Percentiles rank a stretch among this genome's conserved stretches.
Conservation (phyloP, 1,140 invertebrate species). For the Marisa cornuarietis region DNA sequence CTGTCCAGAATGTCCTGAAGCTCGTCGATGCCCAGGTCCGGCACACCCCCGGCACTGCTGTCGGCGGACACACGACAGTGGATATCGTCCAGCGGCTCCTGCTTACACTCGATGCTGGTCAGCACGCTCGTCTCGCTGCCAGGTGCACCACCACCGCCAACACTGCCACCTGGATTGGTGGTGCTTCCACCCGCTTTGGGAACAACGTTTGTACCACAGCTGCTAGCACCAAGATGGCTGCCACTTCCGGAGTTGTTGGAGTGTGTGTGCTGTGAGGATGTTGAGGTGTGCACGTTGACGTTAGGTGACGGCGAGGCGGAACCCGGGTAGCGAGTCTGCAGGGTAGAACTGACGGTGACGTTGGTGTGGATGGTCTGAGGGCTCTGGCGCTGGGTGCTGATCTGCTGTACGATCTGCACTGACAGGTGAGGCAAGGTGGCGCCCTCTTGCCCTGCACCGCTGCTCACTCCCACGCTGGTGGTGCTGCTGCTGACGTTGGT, state of each 20-base stretch:
- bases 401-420: conserved; percentile 89
- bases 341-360: conserved; percentile 85
- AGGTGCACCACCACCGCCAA: conserved; percentile 37
- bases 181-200: conserved; percentile 12
- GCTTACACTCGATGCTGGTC: conserved; percentile 80
- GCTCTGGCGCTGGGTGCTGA: conserved; percentile 82
- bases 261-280: background rate
- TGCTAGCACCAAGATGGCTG: conserved; percentile 12
- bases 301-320: conserved; percentile 30
- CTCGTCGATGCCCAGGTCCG: conserved; percentile 70
- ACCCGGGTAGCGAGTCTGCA: conserved; percentile 10
- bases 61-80: conserved; percentile 75
- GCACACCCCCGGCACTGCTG: conserved; percentile 8
- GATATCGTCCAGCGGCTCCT: conserved; percentile 77
- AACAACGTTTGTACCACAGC: background rate
- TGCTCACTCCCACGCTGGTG: conserved; percentile 15
- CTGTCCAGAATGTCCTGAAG: conserved; percentile 71
- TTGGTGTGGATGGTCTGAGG: conserved; percentile 91
- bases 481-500: conserved; percentile 33
- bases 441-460: conserved; percentile 35
- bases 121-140: conserved; percentile 43
- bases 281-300: conserved; percentile 16
- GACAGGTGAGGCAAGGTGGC: conserved; percentile 75
- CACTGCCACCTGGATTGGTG: background rate
- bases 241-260: background rate